Conservation (phyloP, 2,888 invertebrate species). For the Dioctria linearis region DNA sequence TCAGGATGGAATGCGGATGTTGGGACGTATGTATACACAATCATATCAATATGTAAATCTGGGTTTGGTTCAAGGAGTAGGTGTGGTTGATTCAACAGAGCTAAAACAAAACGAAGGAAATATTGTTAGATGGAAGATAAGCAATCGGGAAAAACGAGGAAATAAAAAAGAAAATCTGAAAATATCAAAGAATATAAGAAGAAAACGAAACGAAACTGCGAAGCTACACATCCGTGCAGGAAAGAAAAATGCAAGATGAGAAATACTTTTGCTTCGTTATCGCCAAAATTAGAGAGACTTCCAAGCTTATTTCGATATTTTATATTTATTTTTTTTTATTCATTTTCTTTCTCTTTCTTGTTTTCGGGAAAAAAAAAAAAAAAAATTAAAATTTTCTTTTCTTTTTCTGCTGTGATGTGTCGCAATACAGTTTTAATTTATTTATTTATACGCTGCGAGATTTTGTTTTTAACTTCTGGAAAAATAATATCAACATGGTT, state of each 20-base stretch:
- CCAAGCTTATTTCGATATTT: not conserved
- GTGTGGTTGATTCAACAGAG: not conserved
- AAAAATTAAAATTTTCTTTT: constrained; percentile 27
- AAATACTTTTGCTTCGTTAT: constrained; percentile 47
- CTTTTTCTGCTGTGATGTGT: constrained; percentile 48
- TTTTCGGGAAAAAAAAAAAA: constrained; percentile 31
- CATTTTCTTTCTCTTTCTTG: constrained; percentile 24
- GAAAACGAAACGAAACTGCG: constrained; percentile 45
- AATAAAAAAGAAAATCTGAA: constrained; percentile 12
- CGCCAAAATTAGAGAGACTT: constrained; percentile 12
- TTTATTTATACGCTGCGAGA: not conserved
- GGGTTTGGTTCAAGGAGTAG: not conserved
- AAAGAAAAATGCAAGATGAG: constrained; percentile 54
- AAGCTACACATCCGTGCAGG: constrained; percentile 49
- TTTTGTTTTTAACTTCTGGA: not conserved
- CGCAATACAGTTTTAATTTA: constrained; percentile 33
- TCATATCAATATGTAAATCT: not conserved
- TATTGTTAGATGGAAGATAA: constrained; percentile 15
- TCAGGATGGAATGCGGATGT: constrained; percentile 7
- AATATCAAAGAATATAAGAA: constrained; percentile 15
- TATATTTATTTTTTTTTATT: constrained; percentile 1
- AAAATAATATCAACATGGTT: constrained; percentile 15
- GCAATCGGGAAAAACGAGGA: not conserved
- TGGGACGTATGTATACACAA: not conserved
- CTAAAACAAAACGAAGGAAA: not conserved